Base-by-base conservation (phyloP, 2,888 invertebrate genomes). In the Latrodectus hesperus region DNA sequence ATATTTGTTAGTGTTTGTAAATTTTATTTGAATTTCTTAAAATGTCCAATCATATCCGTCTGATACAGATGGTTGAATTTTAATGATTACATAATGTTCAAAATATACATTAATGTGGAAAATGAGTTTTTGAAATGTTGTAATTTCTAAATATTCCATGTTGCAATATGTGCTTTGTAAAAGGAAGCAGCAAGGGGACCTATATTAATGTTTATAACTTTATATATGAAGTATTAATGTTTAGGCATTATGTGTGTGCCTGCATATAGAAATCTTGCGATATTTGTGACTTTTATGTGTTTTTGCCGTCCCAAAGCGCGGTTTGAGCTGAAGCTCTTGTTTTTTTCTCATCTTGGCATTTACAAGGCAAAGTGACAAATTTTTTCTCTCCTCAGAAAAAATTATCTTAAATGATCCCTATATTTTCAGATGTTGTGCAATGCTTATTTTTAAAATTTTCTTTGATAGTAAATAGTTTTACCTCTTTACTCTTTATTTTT, bases 161-260 rank as follows among this genome's bases (percentile, higher is more conserved):
- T 60, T 83, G 77, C 65, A 86, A 81, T 72, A 81, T 76, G 81
- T 55, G 71, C 81, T 81, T 65, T 51, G 77, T 79, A 82, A 65
- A 55, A 52, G 72, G 67, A 85, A 82, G 88, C 88, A 88, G 88
- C 88, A 88, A 88, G 88, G 88, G 88, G 84, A 85, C 88, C 85
- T 85, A 88, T 88, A 80, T 88, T 83, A 83, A 83, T 88, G 84
- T 85, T 82, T 88, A 82, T 81, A 81, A 77, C 82, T 88, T 85
- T 85, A 82, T 60, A 60, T 88, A 85, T 88, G 77, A 71, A 81
- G 77, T 85, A 78, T 88, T 82, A 84, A 68, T 81, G 78, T 88
- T 80, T 85, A 88, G 88, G 72, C 71, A 77, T 76, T 82, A 77
- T 88, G 85, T 83, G 60, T 70, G n/a, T 78, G 78, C 67, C 67